Evolutionary conservation across 2,797 vertebrate genomes (phyloP).

Genomic region (Pagetopsis macropterus): DNA sequence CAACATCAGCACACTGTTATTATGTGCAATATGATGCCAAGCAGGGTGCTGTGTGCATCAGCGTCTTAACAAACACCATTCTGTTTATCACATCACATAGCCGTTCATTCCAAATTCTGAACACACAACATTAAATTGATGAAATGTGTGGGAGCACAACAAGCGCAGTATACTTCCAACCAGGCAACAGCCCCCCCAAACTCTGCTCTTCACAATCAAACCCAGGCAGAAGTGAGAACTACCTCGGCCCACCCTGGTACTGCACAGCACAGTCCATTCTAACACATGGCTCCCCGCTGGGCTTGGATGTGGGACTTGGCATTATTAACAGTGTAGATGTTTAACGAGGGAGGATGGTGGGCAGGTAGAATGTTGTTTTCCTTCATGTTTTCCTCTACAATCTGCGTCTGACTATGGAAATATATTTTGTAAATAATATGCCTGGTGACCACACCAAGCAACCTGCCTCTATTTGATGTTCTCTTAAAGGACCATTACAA

Average conservation of each 20-base stretch:
- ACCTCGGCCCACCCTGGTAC: slow-evolving; percentile 76
- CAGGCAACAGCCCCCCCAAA: slow-evolving; percentile 34
- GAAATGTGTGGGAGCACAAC: slow-evolving; percentile 58
- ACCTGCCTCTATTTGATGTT: slow-evolving; percentile 27
- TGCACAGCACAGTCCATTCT: slow-evolving; percentile 63
- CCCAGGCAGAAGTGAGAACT: slow-evolving; percentile 52
- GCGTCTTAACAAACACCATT: slow-evolving; percentile 52
- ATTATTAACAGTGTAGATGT: slow-evolving; percentile 74
- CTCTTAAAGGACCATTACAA: slow-evolving; percentile 11
- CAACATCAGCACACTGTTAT: slow-evolving; percentile 18
- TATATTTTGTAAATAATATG: slow-evolving; percentile 60
- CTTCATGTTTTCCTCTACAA: slow-evolving; percentile 62
- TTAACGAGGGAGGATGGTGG: slow-evolving; percentile 71
- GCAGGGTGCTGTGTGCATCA: slow-evolving; percentile 46
- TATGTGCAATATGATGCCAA: slow-evolving; percentile 36
- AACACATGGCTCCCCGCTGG: slow-evolving; percentile 72
- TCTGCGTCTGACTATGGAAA: slow-evolving; percentile 54
- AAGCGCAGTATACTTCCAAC: slow-evolving; percentile 46
- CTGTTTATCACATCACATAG: slow-evolving; percentile 43
- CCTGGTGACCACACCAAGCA: slow-evolving; percentile 37
- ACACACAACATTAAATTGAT: slow-evolving; percentile 54
- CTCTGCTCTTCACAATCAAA: slow-evolving; percentile 58
- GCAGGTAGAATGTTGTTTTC: slow-evolving; percentile 71
- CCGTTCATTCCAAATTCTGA: slow-evolving; percentile 35
- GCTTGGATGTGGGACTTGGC: slow-evolving; percentile 71